Base-by-base conservation (phyloP, 2,888 invertebrate genomes). In the Erynnis tages region DNA sequence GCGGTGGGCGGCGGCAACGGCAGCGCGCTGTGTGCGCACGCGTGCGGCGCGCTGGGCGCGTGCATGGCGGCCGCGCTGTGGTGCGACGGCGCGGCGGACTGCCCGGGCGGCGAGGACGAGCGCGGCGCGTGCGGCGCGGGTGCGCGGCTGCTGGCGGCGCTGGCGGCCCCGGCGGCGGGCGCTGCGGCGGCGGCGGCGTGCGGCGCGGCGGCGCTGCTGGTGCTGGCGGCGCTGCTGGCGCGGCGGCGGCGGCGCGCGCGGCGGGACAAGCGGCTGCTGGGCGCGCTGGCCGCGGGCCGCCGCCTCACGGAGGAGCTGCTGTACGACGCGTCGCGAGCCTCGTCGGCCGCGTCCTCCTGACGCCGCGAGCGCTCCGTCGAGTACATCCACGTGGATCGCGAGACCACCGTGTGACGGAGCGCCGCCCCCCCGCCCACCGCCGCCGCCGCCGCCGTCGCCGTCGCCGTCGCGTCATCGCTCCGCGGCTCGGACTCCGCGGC, bases 381-480 rank as follows among this genome's bases (percentile, higher is more conserved):
- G 84, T 96, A 95, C 87, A 96, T 96, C 79, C 96, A 96, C 89
- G 95, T 96, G 91, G 96, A 97, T 91, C 94, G 96, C 82, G 96
- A 96, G 91, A 96, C 96, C 80, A 96, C 96, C 72, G 96, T 97
- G 92, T 95, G 93, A 94, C 91, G 82, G 80, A 75, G 80, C 79
- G 82, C 79, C 27, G 54, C 21, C 52, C 48, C 54, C 49, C 47
- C 30, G 38, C 56, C n/a, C 13, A 21, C n/a, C 35, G 17, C 13
- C 34, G 21, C n/a, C 16, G 44, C 17, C 10, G 23, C n/a, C n/a
- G n/a, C n/a, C n/a, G n/a, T n/a, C n/a, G n/a, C n/a, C n/a, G n/a
- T n/a, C n/a, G n/a, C n/a, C n/a, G n/a, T n/a, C n/a, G n/a, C n/a
- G n/a, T n/a, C n/a, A n/a, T n/a, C n/a, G 19, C 34, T 32, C n/a